These are phyloP conservation scores for Falco columbarius DNA, from an alignment of 2,797 vertebrate species.

Conservation along the genomic window DNA sequence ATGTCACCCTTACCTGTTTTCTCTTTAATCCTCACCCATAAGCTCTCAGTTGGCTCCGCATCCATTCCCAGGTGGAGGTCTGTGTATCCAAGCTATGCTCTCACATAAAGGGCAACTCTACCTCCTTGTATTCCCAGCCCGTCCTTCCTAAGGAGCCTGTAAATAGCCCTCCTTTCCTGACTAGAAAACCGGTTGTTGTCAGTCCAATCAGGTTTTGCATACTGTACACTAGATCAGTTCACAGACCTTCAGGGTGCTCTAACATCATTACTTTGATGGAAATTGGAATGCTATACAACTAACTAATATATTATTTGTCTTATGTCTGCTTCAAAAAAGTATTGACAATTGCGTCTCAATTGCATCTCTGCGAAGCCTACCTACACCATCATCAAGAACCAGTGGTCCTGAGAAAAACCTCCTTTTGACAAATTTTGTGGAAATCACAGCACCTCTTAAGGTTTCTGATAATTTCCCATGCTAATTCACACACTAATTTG, in stretches of 20 bases:
- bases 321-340: neutral
- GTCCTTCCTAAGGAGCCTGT: neutral
- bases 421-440: neutral
- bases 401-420: neutral
- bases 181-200: neutral
- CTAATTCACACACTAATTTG: neutral
- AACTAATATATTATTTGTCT: neutral
- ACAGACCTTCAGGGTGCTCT: neutral
- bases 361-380: neutral
- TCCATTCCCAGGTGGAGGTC: neutral
- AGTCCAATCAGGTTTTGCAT: neutral
- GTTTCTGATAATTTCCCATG: neutral
- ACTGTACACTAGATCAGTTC: neutral
- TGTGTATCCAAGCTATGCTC: neutral
- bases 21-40: too few species aligned
- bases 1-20: too few species aligned
- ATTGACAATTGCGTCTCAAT: neutral
- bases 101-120: neutral
- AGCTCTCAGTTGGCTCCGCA: too few species aligned
- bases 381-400: neutral
- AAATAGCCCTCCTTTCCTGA: neutral
- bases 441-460: neutral
- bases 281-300: neutral
- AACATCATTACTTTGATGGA: neutral
- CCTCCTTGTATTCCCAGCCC: neutral